A percentile compares a stretch with the other conserved stretches of the same genome.
Conservation (phyloP, 2,888 invertebrate species). For the Drosophila borborema region DNA sequence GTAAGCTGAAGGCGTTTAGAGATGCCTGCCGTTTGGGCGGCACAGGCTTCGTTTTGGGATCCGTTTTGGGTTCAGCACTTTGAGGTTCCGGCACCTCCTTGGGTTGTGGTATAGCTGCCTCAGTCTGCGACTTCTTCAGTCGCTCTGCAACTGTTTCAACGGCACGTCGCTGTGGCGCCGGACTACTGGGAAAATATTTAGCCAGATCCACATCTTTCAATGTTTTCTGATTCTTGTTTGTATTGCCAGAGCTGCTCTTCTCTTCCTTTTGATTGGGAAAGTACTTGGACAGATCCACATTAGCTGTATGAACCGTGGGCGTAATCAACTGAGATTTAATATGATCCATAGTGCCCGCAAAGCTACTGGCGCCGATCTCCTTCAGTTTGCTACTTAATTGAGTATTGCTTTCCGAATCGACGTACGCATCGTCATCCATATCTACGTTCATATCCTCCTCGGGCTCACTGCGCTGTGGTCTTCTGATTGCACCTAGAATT, state of each 20-base stretch:
- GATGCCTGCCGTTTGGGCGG: conserved; percentile 69
- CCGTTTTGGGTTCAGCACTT: conserved; percentile 1
- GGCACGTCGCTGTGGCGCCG: conserved; percentile 79
- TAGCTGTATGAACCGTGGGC: conserved; percentile 80
- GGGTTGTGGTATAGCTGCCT: conserved; percentile 52
- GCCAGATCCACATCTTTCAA: conserved; percentile 84
- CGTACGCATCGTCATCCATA: conserved; percentile 69
- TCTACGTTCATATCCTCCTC: conserved; percentile 77
- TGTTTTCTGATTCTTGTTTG: conserved; percentile 84
- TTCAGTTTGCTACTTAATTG: conserved; percentile 80
- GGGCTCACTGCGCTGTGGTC: conserved; percentile 50
- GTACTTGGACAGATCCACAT: conserved; percentile 84
- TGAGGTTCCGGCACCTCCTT: conserved; percentile 15
- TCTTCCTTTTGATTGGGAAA: conserved; percentile 84
- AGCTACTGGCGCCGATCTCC: conserved; percentile 83
- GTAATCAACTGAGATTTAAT: conserved; percentile 83
- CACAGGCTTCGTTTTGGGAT: conserved; percentile 45
- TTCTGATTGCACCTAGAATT: conserved; percentile 75
- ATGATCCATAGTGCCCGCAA: conserved; percentile 84
- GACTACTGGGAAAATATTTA: conserved; percentile 84
- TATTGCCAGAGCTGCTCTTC: conserved; percentile 69
- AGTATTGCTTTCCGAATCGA: conserved; percentile 60
- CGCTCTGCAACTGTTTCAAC: conserved; percentile 81
- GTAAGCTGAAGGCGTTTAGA: conserved; percentile 76
- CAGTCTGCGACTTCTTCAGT: conserved; percentile 79